A percentile compares a stretch with the other conserved stretches of the same genome.
These are phyloP conservation scores for Cotesia vestalis DNA, from an alignment of 1,140 invertebrate species.

Conservation along the genomic window DNA sequence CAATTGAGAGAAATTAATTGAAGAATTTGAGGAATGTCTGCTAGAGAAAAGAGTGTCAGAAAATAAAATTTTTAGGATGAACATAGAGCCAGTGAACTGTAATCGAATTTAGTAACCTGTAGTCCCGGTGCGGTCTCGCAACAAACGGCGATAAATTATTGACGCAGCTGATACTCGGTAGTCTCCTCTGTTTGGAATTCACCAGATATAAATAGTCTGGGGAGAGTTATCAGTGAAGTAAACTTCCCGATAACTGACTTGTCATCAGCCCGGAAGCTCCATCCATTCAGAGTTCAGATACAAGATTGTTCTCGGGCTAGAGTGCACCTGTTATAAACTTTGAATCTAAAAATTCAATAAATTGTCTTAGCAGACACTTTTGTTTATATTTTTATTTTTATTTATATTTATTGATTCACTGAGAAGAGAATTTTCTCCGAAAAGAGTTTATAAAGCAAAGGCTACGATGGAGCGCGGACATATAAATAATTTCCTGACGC, in stretches of 20 bases:
- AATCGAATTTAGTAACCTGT: conserved; percentile 23
- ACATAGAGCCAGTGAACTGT: conserved; percentile 1
- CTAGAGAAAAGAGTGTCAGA: not conserved
- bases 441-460: not conserved
- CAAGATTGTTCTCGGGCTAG: not conserved
- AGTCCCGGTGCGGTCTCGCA: not conserved
- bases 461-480: not conserved
- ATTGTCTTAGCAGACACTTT: not conserved
- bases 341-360: not conserved
- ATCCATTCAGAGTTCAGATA: not conserved
- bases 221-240: not conserved
- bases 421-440: not conserved
- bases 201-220: not conserved
- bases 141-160: conserved; percentile 26
- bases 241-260: conserved; percentile 16
- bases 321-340: too few relatives aligned
- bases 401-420: not conserved
- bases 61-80: too few relatives aligned
- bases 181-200: too few relatives aligned
- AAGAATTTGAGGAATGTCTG: too few relatives aligned
- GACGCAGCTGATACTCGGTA: conserved; percentile 11
- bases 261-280: conserved; percentile 12
- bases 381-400: too few relatives aligned
- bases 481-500: conserved; percentile 39
- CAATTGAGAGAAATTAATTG: too few relatives aligned